Percentiles rank a stretch among this genome's conserved stretches.
These are phyloP conservation scores for Gymnobelideus leadbeateri DNA, from an alignment of 2,113 vertebrate genomes.

Conservation along the genomic window DNA sequence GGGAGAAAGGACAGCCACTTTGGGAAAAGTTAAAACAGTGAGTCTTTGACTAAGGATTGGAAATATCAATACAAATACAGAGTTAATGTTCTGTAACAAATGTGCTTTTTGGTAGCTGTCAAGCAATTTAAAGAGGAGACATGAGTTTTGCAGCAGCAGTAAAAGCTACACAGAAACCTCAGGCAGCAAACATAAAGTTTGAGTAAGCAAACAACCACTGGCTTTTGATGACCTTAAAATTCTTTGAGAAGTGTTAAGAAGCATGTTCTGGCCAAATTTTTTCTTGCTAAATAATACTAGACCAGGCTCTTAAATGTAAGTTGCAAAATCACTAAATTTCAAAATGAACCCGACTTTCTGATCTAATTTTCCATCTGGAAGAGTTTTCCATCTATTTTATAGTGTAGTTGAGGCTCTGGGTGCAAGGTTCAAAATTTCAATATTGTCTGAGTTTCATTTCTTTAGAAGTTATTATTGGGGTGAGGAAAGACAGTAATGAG, in stretches of 20 bases:
- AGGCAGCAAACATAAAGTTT: not conserved
- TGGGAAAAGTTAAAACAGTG: not conserved
- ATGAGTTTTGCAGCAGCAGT: not conserved
- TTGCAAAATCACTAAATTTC: not conserved
- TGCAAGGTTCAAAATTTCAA: not conserved
- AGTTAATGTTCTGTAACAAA: slow-evolving; percentile 6
- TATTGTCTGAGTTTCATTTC: not conserved
- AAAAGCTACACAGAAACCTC: not conserved
- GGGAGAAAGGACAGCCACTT: not conserved
- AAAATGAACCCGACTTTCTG: not conserved
- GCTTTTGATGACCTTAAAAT: not conserved
- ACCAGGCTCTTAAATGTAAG: not conserved
- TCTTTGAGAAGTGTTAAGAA: not conserved
- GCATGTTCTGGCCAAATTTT: not conserved
- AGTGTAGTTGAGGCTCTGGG: not conserved
- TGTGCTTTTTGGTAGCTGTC: not conserved
- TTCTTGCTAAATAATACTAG: not conserved
- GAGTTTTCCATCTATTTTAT: not conserved
- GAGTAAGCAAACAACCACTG: not conserved
- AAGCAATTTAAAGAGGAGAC: not conserved
- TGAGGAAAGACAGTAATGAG: not conserved
- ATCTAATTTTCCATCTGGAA: not conserved
- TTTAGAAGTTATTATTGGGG: not conserved
- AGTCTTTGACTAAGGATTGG: not conserved
- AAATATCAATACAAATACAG: not conserved